Evolutionary conservation across 2,797 vertebrate species (phyloP).

Genomic region (Galagoides demidoff): DNA sequence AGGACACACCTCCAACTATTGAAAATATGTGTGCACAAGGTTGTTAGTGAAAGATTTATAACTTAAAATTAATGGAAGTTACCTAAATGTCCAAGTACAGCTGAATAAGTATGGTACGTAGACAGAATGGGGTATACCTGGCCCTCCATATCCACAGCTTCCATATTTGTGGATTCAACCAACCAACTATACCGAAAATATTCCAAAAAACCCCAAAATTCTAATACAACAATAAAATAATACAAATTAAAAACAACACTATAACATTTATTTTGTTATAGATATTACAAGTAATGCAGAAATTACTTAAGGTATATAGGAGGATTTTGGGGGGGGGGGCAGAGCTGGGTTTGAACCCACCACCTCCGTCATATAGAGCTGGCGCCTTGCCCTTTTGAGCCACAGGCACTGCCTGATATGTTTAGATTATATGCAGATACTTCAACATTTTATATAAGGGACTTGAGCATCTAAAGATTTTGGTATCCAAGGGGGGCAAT

Average conservation of each 20-base stretch:
- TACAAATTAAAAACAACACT: neutral
- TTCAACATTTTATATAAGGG: neutral
- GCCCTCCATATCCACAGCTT: neutral
- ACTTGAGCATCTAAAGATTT: neutral
- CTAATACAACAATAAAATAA: neutral
- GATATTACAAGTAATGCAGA: neutral
- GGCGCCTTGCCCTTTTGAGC: too few relatives aligned
- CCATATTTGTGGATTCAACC: neutral
- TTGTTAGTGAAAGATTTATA: neutral
- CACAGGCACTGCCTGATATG: too few relatives aligned
- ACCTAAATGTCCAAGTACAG: conserved; percentile 8
- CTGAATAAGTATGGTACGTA: neutral
- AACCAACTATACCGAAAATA: neutral
- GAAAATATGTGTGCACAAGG: neutral
- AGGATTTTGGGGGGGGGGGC: too few relatives aligned
- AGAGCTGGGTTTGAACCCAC: too few relatives aligned
- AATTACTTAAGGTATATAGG: neutral
- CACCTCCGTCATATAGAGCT: too few relatives aligned
- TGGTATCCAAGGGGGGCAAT: neutral
- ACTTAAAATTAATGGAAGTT: neutral
- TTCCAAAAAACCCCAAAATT: neutral
- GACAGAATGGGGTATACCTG: neutral
- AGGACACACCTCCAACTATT: conserved; percentile 1
- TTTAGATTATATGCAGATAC: neutral
- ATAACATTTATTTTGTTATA: neutral